A percentile compares a stretch with the other conserved stretches of the same genome.
These are phyloP conservation scores for Redunca redunca DNA, from an alignment of 2,113 vertebrate species.

Conservation along the genomic window DNA sequence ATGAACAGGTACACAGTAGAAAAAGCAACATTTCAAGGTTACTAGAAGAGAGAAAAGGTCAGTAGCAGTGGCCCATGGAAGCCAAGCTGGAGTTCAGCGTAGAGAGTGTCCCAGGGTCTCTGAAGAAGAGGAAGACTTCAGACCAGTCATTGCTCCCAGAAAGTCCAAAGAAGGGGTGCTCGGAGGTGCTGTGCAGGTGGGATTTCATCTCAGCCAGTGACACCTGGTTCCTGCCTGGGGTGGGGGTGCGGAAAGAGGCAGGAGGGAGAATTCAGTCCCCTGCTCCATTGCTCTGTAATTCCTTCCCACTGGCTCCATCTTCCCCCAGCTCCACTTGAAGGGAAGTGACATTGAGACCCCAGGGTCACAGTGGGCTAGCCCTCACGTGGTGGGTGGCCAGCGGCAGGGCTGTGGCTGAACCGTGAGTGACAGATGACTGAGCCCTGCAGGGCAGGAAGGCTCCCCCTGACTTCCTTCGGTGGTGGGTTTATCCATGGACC, in stretches of 20 bases:
- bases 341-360: neutral
- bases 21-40: neutral
- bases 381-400: rapidly evolving
- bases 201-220: neutral
- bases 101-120: neutral
- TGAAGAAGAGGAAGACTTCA: neutral
- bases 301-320: neutral
- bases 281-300: rapidly evolving
- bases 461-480: neutral
- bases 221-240: neutral
- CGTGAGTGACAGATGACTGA: rapidly evolving
- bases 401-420: rapidly evolving
- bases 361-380: rapidly evolving
- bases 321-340: neutral
- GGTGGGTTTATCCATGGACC: rapidly evolving
- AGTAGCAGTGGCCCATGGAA: neutral
- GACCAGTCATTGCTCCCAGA: neutral
- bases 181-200: rapidly evolving
- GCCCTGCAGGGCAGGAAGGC: neutral
- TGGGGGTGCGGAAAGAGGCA: neutral
- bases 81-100: rapidly evolving
- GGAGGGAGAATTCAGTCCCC: neutral
- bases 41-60: neutral
- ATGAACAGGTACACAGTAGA: neutral
- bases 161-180: no score